These are phyloP conservation scores for Panthera uncia DNA, from an alignment of 2,113 vertebrate species.

Conservation along the genomic window DNA sequence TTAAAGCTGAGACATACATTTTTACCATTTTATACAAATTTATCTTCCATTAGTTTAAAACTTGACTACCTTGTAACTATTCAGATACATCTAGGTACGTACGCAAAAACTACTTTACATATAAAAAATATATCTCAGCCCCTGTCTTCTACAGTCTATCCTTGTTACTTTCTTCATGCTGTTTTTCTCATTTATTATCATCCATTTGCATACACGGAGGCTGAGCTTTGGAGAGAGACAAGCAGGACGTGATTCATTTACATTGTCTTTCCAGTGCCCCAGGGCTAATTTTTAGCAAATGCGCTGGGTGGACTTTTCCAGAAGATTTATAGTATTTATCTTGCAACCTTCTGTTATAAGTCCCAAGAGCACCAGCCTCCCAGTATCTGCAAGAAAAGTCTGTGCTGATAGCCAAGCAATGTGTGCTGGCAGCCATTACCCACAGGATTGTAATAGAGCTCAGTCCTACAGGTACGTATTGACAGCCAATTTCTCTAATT, in stretches of 20 bases:
- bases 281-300: constrained; percentile 11
- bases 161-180: neutral
- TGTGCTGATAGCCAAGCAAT: accelerated
- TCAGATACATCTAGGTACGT: neutral
- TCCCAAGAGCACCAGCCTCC: neutral
- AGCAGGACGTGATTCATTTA: neutral
- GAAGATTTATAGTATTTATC: neutral
- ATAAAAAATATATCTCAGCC: neutral
- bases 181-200: neutral
- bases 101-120: neutral
- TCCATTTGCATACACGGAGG: neutral
- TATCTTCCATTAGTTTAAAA: neutral
- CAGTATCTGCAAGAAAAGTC: neutral
- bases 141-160: neutral
- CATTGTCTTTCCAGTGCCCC: neutral
- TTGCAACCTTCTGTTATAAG: neutral
- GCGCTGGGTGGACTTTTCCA: neutral
- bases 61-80: neutral
- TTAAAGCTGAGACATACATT: neutral
- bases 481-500: neutral
- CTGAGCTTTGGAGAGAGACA: neutral
- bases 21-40: neutral
- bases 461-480: neutral
- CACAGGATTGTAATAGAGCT: neutral
- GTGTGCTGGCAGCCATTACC: accelerated